These are phyloP conservation scores for Bathynomus jamesi DNA, from an alignment of 1,140 invertebrate genomes.

Conservation along the genomic window DNA sequence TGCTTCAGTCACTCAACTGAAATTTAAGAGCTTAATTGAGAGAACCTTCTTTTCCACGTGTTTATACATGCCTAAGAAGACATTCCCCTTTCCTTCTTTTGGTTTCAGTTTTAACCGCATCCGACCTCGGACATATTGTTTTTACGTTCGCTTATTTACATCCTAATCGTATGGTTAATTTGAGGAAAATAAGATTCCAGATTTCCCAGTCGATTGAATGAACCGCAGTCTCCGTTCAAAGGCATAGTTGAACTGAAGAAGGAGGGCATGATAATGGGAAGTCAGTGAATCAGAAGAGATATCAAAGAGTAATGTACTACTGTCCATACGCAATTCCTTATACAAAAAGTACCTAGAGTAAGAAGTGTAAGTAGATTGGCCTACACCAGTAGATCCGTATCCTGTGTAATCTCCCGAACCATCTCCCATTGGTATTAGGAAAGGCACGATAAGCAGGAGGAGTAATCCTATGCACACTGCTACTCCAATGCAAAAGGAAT, in stretches of 20 bases:
- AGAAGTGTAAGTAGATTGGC: background rate
- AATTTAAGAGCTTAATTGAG: background rate
- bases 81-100: too few species aligned
- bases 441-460: background rate
- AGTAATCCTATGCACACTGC: background rate
- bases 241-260: too few species aligned
- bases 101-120: too few species aligned
- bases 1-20: background rate
- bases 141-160: too few species aligned
- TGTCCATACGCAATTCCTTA: background rate
- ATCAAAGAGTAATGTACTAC: background rate
- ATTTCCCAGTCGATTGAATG: background rate
- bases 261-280: too few species aligned
- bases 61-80: too few species aligned
- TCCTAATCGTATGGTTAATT: too few species aligned
- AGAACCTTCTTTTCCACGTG: too few species aligned
- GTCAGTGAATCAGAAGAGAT: background rate
- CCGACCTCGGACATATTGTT: too few species aligned
- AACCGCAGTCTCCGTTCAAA: too few species aligned
- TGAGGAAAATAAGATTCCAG: background rate
- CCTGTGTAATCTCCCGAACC: background rate
- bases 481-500: conserved; percentile 3
- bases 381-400: background rate
- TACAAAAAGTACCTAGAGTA: background rate
- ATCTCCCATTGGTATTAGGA: background rate